A percentile compares a stretch with the other conserved stretches of the same genome.
Evolutionary conservation across 2,797 vertebrate species (phyloP).

Genomic region (Schizopygopsis pylzovi): DNA sequence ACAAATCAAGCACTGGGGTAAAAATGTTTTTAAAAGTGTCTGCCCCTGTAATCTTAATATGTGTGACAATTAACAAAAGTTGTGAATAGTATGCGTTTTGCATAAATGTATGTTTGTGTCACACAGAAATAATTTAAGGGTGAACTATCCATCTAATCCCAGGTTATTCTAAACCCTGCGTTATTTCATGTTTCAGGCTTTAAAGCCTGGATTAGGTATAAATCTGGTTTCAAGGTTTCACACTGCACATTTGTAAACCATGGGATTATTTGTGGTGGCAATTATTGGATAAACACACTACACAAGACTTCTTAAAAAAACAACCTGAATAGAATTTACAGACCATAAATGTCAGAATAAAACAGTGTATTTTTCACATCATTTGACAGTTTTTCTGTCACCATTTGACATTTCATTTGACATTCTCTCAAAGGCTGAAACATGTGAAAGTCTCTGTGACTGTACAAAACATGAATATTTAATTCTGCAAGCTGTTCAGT

Average conservation of each 20-base stretch:
- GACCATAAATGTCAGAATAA: neutral
- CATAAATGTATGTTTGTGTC: neutral
- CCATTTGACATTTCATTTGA: neutral
- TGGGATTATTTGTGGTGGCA: neutral
- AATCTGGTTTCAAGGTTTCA: neutral
- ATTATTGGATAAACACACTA: neutral
- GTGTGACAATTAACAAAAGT: neutral
- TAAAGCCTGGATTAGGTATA: neutral
- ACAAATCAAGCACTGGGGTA: neutral
- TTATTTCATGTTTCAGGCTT: neutral
- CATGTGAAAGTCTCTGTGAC: neutral
- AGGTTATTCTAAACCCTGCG: neutral
- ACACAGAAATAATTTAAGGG: neutral
- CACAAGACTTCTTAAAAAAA: neutral
- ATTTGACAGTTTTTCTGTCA: neutral
- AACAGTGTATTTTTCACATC: neutral
- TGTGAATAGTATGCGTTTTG: neutral
- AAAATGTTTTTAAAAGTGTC: neutral
- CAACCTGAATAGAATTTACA: neutral
- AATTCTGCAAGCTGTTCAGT: constrained; percentile 11
- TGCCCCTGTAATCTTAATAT: neutral
- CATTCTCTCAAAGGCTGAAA: neutral
- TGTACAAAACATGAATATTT: neutral
- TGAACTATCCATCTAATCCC: neutral
- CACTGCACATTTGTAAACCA: neutral